Evolutionary conservation across 2,888 invertebrate genomes (phyloP).

Genomic region (Hofmannophila pseudospretella): DNA sequence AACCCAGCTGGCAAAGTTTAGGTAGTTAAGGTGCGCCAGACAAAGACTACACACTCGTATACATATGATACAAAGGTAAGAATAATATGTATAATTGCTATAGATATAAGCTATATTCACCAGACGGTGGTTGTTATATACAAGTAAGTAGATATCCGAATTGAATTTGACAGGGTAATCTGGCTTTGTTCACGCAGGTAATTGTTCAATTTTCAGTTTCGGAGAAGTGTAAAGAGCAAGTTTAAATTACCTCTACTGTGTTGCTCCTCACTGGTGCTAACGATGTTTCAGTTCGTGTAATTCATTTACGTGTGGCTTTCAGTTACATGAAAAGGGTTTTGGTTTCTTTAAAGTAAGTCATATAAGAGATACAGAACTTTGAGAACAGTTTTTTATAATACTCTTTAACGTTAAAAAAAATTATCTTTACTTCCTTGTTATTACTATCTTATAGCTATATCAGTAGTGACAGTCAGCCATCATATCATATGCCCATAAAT

Average conservation of each 20-base stretch:
- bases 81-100: neutral
- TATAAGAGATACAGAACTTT: no score
- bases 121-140: no score
- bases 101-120: no score
- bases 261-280: slow-evolving; percentile 6
- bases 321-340: neutral
- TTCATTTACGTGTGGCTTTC: neutral
- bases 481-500: no score
- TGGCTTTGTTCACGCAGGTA: slow-evolving; percentile 4
- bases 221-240: slow-evolving; percentile 6
- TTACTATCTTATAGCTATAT: no score
- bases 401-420: no score
- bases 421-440: no score
- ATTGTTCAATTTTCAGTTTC: slow-evolving; percentile 6
- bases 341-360: no score
- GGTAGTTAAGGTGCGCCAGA: neutral
- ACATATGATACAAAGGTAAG: neutral
- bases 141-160: no score
- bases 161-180: slow-evolving; percentile 7
- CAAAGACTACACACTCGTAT: neutral
- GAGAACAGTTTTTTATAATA: no score
- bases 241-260: slow-evolving; percentile 12
- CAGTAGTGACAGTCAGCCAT: no score
- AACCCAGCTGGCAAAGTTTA: neutral
- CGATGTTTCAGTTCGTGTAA: neutral